A percentile compares a stretch with the other conserved stretches of the same genome.
Conservation (phyloP, 2,797 vertebrate genomes). For the Parauchenoglanis punctatus region DNA sequence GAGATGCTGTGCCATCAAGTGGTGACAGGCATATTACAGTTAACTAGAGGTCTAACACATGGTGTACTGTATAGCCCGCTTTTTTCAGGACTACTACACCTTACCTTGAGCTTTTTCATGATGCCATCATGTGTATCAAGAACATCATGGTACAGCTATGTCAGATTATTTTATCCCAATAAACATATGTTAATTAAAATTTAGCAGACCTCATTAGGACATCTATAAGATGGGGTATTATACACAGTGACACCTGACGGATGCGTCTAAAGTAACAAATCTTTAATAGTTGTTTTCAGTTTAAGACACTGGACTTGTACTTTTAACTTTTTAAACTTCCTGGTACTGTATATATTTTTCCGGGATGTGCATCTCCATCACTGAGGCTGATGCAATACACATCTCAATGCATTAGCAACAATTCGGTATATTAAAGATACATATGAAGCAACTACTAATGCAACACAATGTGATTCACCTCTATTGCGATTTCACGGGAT, state of each 20-base stretch:
- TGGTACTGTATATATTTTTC: neutral
- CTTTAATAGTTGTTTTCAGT: neutral
- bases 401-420: too few relatives aligned
- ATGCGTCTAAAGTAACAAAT: neutral
- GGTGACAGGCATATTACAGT: constrained; percentile 11
- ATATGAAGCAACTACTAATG: too few relatives aligned
- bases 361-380: too few relatives aligned
- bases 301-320: neutral
- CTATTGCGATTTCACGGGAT: too few relatives aligned
- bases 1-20: constrained; percentile 15
- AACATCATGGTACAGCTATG: neutral
- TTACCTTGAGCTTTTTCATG: neutral
- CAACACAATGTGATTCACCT: too few relatives aligned
- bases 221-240: neutral
- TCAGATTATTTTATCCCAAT: neutral
- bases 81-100: neutral
- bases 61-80: neutral
- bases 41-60: neutral
- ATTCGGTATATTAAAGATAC: too few relatives aligned
- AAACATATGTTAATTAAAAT: neutral
- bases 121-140: too few relatives aligned
- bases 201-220: neutral
- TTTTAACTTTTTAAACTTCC: neutral
- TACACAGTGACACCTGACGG: neutral
- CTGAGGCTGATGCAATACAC: too few relatives aligned